Conservation (phyloP, 2,797 vertebrate species). For the Numenius phaeopus region DNA sequence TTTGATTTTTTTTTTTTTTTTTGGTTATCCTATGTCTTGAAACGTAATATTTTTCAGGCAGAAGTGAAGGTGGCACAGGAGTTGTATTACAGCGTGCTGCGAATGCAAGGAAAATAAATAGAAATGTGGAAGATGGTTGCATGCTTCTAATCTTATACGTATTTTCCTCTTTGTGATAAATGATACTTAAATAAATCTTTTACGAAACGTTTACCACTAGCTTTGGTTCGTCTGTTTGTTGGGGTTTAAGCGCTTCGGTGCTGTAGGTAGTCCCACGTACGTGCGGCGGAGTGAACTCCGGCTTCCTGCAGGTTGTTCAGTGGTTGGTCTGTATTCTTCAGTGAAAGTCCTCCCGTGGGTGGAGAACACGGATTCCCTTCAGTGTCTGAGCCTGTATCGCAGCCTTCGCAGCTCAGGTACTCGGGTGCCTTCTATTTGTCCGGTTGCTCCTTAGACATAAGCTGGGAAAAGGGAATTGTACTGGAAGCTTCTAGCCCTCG, state of each 20-base stretch:
- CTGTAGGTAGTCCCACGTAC: background rate
- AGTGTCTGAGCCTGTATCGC: background rate
- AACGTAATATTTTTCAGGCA: slow-evolving; percentile 53
- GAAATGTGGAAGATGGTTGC: slow-evolving; percentile 68
- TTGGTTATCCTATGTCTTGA: slow-evolving; percentile 60
- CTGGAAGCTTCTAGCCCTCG: background rate
- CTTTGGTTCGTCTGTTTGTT: background rate
- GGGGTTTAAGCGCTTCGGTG: background rate
- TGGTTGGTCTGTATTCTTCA: background rate
- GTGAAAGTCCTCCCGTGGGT: background rate
- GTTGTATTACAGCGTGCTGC: slow-evolving; percentile 50
- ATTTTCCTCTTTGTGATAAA: slow-evolving; percentile 81
- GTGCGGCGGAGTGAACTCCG: background rate
- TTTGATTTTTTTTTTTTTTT: background rate
- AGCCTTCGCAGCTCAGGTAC: background rate
- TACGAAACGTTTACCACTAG: slow-evolving; percentile 59
- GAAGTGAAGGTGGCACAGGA: slow-evolving; percentile 50
- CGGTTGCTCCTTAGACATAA: background rate
- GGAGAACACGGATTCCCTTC: background rate
- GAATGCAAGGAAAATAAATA: slow-evolving; percentile 44
- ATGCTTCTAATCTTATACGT: slow-evolving; percentile 78
- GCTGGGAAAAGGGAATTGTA: background rate
- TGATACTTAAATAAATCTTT: slow-evolving; percentile 86
- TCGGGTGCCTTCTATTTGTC: background rate
- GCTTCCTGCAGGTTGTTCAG: background rate